A percentile compares a stretch with the other conserved stretches of the same genome.
Evolutionary conservation across 2,888 invertebrate genomes (phyloP).

Genomic region (Baccha elongata): DNA sequence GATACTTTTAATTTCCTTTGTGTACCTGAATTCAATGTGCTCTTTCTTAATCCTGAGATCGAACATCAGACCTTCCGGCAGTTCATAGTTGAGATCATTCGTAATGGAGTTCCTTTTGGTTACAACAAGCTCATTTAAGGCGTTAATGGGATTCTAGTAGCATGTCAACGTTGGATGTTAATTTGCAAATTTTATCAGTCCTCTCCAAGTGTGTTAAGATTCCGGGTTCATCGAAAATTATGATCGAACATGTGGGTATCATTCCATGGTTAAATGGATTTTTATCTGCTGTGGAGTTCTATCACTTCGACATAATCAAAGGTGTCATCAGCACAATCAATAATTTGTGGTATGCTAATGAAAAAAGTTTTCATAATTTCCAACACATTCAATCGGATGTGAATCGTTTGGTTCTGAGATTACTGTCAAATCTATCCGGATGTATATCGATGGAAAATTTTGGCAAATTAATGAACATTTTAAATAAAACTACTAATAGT

Average conservation of each 20-base stretch:
- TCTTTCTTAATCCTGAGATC: slow-evolving; percentile 87
- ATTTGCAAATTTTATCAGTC: slow-evolving; percentile 87
- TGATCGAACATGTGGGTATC: slow-evolving; percentile 87
- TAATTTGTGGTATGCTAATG: slow-evolving; percentile 81
- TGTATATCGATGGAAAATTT: slow-evolving; percentile 78
- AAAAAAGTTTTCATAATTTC: too few species aligned
- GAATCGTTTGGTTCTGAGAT: slow-evolving; percentile 76
- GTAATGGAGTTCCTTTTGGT: slow-evolving; percentile 89
- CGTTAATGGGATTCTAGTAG: slow-evolving; percentile 88
- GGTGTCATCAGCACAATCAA: slow-evolving; percentile 80
- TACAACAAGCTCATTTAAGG: slow-evolving; percentile 89
- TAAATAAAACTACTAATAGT: slow-evolving; percentile 77
- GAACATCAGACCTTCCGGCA: slow-evolving; percentile 86
- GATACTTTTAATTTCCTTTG: too few species aligned
- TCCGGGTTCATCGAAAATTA: slow-evolving; percentile 85
- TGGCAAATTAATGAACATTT: slow-evolving; percentile 78
- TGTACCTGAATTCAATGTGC: too few species aligned
- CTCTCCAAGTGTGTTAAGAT: slow-evolving; percentile 86
- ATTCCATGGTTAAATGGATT: slow-evolving; percentile 86
- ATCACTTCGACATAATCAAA: slow-evolving; percentile 81
- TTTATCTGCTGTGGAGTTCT: slow-evolving; percentile 79
- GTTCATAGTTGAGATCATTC: slow-evolving; percentile 91
- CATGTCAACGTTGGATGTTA: slow-evolving; percentile 85
- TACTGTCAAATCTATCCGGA: slow-evolving; percentile 78
- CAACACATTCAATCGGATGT: slow-evolving; percentile 76